Evolutionary conservation across 2,888 invertebrate species (phyloP).

Genomic region (Timema podura): DNA sequence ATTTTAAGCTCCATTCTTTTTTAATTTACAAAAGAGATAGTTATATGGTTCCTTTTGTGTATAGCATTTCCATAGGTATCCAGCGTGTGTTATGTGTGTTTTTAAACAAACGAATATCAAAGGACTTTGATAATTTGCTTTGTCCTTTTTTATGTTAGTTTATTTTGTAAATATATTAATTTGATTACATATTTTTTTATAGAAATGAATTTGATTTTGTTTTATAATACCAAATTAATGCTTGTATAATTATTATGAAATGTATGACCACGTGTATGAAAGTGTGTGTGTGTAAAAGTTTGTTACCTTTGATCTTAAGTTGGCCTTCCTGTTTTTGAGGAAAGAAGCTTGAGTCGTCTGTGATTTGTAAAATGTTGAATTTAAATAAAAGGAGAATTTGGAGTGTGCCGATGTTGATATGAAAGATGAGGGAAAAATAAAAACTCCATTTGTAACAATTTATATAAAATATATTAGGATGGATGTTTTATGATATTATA

Average conservation of each 20-base stretch:
- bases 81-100: too few species aligned
- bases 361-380: slow-evolving; percentile 31
- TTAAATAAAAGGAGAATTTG: not conserved
- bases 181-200: too few species aligned
- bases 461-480: slow-evolving; percentile 28
- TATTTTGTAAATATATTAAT: too few species aligned
- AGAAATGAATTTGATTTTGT: not conserved
- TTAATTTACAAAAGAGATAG: too few species aligned
- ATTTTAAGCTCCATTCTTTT: too few species aligned
- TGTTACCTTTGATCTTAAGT: not conserved
- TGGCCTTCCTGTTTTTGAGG: slow-evolving; percentile 12
- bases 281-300: too few species aligned
- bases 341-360: slow-evolving; percentile 29
- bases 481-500: slow-evolving; percentile 33
- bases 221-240: not conserved
- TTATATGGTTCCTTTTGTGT: too few species aligned
- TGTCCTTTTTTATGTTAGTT: too few species aligned
- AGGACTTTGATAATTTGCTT: too few species aligned
- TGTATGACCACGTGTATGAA: too few species aligned
- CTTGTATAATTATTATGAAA: not conserved
- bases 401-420: not conserved
- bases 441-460: slow-evolving; percentile 33
- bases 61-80: too few species aligned
- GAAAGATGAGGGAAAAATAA: slow-evolving; percentile 15
- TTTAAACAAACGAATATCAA: too few species aligned